phyloP scores from a whole-genome alignment of 2,797 vertebrate species.

The Paedocypris micromegethes region DNA sequence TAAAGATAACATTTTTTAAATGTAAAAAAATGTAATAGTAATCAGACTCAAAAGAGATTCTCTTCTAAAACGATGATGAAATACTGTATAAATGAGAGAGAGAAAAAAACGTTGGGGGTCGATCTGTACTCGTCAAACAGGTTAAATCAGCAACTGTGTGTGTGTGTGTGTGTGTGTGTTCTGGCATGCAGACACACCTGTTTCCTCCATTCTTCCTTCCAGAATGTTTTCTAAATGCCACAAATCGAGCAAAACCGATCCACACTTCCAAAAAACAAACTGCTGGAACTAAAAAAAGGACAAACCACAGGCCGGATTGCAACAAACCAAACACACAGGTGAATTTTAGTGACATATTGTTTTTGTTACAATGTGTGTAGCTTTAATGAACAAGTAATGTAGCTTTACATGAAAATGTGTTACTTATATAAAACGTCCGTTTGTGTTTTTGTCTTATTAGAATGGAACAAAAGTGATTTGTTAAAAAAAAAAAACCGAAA shows the following conservation, averaged over 20 bases:
- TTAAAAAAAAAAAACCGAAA: too few species aligned
- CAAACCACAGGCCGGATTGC: neutral
- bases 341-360: neutral
- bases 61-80: neutral
- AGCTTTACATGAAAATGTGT: neutral
- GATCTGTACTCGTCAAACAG: conserved; percentile 36
- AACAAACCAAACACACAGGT: neutral
- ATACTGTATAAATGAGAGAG: neutral
- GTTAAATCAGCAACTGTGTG: conserved; percentile 24
- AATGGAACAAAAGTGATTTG: neutral
- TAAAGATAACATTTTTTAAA: too few species aligned
- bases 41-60: too few species aligned
- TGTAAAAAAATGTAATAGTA: too few species aligned
- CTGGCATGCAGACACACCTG: conserved; percentile 42
- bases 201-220: conserved; percentile 6
- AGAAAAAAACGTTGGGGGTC: neutral
- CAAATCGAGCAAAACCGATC: neutral
- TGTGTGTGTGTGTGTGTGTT: conserved; percentile 8
- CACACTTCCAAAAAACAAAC: neutral
- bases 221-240: neutral
- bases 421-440: neutral
- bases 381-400: neutral
- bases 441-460: neutral
- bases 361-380: neutral
- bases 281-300: neutral